Conservation (phyloP, 2,888 invertebrate genomes). For the Pinctada fucata region DNA sequence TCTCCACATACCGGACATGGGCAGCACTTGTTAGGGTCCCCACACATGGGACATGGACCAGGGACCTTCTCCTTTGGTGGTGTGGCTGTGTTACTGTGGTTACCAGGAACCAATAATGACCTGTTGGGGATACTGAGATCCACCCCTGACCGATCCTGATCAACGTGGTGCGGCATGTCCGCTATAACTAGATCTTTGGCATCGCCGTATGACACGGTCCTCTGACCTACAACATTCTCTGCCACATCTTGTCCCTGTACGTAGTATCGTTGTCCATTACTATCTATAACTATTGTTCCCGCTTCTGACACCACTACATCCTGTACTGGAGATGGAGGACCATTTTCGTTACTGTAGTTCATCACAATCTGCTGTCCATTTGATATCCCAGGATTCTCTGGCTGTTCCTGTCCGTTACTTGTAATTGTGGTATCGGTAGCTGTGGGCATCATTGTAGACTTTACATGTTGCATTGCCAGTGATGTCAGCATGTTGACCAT, state of each 20-base stretch:
- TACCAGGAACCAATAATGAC: not conserved
- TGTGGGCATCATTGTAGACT: conserved; percentile 25
- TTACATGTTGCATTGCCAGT: conserved; percentile 60
- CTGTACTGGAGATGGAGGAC: conserved; percentile 38
- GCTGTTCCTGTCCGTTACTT: not conserved
- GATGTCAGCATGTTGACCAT: conserved; percentile 69
- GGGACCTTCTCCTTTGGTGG: conserved; percentile 3
- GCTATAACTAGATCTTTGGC: not conserved
- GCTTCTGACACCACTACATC: conserved; percentile 41
- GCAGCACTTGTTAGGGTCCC: conserved; percentile 15
- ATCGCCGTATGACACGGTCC: not conserved
- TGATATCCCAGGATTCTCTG: not conserved
- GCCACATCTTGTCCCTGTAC: conserved; percentile 27
- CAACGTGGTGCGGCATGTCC: conserved; percentile 5
- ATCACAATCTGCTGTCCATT: conserved; percentile 28
- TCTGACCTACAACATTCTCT: not conserved
- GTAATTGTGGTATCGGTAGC: conserved; percentile 2
- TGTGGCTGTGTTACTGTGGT: not conserved
- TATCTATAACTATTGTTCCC: conserved; percentile 46
- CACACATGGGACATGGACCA: conserved; percentile 13
- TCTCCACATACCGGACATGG: conserved; percentile 74
- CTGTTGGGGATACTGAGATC: not conserved
- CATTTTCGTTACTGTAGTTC: conserved; percentile 33
- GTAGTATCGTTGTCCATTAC: conserved; percentile 48
- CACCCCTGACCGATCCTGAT: not conserved